These are phyloP conservation scores for Cyprinodon brontotheroides DNA, from an alignment of 2,113 vertebrate species.

Conservation along the genomic window DNA sequence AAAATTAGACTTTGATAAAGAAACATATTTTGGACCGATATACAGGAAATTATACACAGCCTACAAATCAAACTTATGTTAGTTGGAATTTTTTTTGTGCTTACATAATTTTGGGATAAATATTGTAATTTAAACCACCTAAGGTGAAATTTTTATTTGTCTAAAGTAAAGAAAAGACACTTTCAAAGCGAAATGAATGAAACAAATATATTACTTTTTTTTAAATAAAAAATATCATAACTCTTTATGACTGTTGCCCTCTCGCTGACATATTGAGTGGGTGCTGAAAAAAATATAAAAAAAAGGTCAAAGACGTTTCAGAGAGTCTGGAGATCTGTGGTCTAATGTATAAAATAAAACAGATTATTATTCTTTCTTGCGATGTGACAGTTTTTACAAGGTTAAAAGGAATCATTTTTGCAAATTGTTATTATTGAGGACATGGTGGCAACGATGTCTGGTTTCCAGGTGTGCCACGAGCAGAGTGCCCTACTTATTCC, in stretches of 20 bases:
- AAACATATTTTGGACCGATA: neutral
- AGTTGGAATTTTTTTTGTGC: neutral
- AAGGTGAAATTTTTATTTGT: neutral
- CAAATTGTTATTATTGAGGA: slow-evolving; percentile 11
- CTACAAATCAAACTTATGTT: too few species aligned
- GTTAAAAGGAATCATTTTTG: neutral
- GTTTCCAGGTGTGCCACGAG: slow-evolving; percentile 50
- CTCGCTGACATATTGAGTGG: too few species aligned
- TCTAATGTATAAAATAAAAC: too few species aligned
- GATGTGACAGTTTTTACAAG: neutral
- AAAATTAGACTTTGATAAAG: too few species aligned
- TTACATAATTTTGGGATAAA: neutral
- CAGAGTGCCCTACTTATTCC: slow-evolving; percentile 55
- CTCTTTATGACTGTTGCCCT: too few species aligned
- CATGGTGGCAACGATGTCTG: slow-evolving; percentile 41
- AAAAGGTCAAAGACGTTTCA: neutral
- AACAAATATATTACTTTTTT: neutral
- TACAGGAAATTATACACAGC: too few species aligned
- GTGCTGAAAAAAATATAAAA: neutral
- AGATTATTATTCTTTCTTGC: neutral
- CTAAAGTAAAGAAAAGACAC: neutral
- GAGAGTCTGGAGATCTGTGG: too few species aligned
- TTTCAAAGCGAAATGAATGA: neutral
- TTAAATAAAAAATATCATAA: too few species aligned
- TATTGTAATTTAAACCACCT: neutral